Evolutionary conservation across 2,888 invertebrate species (phyloP).

Genomic region (Antitype chi): DNA sequence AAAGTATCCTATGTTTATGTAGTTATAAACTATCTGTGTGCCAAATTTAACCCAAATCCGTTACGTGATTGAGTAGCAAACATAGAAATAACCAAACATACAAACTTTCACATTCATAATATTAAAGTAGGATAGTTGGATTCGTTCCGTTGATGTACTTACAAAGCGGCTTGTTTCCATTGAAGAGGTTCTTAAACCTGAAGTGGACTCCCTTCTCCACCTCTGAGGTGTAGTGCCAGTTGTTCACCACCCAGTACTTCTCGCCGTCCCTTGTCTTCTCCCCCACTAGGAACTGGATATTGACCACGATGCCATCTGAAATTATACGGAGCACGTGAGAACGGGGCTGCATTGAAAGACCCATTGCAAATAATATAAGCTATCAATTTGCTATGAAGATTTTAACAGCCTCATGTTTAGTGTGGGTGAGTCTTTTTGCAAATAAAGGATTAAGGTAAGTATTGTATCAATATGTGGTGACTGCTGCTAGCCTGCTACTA

Average conservation of each 20-base stretch:
- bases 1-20: not conserved
- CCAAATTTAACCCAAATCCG: not conserved
- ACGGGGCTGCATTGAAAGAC: not conserved
- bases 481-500: too few species aligned
- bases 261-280: slow-evolving; percentile 69
- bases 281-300: slow-evolving; percentile 73
- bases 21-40: not conserved
- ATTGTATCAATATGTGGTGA: not conserved
- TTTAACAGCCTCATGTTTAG: not conserved
- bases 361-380: not conserved
- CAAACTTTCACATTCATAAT: not conserved
- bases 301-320: slow-evolving; percentile 83
- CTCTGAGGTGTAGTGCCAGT: slow-evolving; percentile 75
- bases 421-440: not conserved
- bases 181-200: slow-evolving; percentile 84
- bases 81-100: too few species aligned
- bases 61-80: not conserved
- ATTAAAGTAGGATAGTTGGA: not conserved
- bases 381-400: not conserved
- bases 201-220: slow-evolving; percentile 79
- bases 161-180: slow-evolving; percentile 81
- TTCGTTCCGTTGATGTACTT: slow-evolving; percentile 60
- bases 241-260: slow-evolving; percentile 77
- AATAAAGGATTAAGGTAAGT: not conserved
- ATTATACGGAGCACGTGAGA: not conserved